Conservation (phyloP, 2,888 invertebrate species). For the Melikaiella ostensackeni region DNA sequence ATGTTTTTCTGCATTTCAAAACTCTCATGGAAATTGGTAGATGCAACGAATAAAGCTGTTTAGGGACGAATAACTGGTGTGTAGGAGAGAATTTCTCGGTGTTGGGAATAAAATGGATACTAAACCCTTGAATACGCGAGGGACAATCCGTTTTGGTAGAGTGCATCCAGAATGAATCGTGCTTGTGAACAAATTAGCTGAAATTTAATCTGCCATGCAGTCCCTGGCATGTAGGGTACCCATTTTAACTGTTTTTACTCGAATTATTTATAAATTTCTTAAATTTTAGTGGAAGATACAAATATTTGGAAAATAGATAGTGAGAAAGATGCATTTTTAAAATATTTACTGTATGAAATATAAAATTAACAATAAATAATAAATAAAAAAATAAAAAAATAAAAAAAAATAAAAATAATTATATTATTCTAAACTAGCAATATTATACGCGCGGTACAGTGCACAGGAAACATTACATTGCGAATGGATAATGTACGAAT, state of each 20-base stretch:
- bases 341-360: no score
- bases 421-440: no score
- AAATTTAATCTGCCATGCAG: slow-evolving; percentile 5
- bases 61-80: slow-evolving; percentile 15
- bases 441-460: no score
- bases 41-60: slow-evolving; percentile 2
- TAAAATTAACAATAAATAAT: no score
- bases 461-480: no score
- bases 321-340: no score
- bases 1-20: neutral
- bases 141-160: slow-evolving; percentile 28
- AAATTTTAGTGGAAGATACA: neutral
- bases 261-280: neutral
- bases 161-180: slow-evolving; percentile 8
- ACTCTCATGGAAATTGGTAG: neutral
- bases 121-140: slow-evolving; percentile 30
- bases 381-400: no score
- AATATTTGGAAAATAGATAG: no score
- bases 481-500: no score
- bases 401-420: no score
- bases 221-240: neutral
- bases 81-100: neutral
- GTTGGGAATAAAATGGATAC: slow-evolving; percentile 15
- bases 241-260: neutral
- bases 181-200: slow-evolving; percentile 4